These are phyloP conservation scores for Disparrhopalites patrizii DNA, from an alignment of 2,888 invertebrate genomes.

Conservation along the genomic window DNA sequence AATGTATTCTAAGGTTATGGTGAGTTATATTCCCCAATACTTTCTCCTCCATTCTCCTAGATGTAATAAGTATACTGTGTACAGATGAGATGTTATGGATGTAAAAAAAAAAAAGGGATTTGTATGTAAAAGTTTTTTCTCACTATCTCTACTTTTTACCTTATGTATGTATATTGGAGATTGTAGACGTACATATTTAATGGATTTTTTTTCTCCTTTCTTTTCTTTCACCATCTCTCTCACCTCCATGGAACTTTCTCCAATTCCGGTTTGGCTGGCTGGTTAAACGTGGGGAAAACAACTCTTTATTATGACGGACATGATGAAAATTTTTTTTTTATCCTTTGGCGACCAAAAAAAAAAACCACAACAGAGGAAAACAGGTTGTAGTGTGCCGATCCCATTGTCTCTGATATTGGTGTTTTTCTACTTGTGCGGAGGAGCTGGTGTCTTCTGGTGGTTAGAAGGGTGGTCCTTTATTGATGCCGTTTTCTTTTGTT, in stretches of 20 bases:
- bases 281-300: too few relatives aligned
- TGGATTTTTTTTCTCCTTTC: too few relatives aligned
- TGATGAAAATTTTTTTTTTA: too few relatives aligned
- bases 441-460: slow-evolving; percentile 49
- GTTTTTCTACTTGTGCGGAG: slow-evolving; percentile 47
- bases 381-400: slow-evolving; percentile 44
- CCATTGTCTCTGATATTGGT: slow-evolving; percentile 47
- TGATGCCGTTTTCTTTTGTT: slow-evolving; percentile 49
- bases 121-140: background rate
- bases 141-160: background rate
- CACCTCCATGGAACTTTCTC: too few relatives aligned
- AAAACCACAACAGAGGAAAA: slow-evolving; percentile 25
- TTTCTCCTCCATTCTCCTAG: too few relatives aligned
- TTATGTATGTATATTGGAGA: slow-evolving; percentile 4
- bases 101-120: too few relatives aligned
- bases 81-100: too few relatives aligned
- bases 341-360: too few relatives aligned
- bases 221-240: too few relatives aligned
- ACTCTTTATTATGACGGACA: too few relatives aligned
- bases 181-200: too few relatives aligned
- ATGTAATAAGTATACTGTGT: background rate
- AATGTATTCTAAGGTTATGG: slow-evolving; percentile 48
- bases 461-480: slow-evolving; percentile 48
- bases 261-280: too few relatives aligned
- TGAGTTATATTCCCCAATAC: slow-evolving; percentile 28